Percentiles rank a stretch among this genome's conserved stretches.
phyloP scores from a whole-genome alignment of 2,888 invertebrate genomes.

The Drosophila tanythrix region DNA sequence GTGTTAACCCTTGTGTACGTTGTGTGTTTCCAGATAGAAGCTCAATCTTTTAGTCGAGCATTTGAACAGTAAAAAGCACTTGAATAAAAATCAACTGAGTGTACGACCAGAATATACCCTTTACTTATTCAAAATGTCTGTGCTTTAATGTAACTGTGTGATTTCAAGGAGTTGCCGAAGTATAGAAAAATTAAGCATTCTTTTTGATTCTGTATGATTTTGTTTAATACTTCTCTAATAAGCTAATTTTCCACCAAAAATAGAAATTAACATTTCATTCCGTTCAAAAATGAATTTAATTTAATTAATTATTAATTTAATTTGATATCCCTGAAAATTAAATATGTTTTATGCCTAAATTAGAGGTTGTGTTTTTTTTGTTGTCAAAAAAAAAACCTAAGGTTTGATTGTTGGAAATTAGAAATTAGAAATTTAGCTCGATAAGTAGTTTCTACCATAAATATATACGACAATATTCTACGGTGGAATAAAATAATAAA shows the following conservation, averaged over 20 bases:
- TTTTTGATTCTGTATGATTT: neutral
- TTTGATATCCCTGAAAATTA: neutral
- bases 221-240: neutral
- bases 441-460: neutral
- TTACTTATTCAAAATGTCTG: neutral
- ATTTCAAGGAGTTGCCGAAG: neutral
- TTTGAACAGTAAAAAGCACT: slow-evolving; percentile 69
- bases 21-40: slow-evolving; percentile 60
- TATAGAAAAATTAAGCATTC: too few species aligned
- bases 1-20: slow-evolving; percentile 57
- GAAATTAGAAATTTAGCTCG: neutral
- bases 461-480: neutral
- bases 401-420: neutral
- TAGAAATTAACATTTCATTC: neutral
- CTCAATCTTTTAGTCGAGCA: slow-evolving; percentile 51
- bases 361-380: too few species aligned
- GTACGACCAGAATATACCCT: neutral
- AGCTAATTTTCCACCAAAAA: neutral
- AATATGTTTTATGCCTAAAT: too few species aligned
- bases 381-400: too few species aligned
- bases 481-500: neutral
- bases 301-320: neutral
- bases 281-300: neutral
- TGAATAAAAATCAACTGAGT: slow-evolving; percentile 16
- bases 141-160: too few species aligned